A percentile compares a stretch with the other conserved stretches of the same genome.
Evolutionary conservation across 2,888 invertebrate genomes (phyloP).

Genomic region (Sycophila texana): DNA sequence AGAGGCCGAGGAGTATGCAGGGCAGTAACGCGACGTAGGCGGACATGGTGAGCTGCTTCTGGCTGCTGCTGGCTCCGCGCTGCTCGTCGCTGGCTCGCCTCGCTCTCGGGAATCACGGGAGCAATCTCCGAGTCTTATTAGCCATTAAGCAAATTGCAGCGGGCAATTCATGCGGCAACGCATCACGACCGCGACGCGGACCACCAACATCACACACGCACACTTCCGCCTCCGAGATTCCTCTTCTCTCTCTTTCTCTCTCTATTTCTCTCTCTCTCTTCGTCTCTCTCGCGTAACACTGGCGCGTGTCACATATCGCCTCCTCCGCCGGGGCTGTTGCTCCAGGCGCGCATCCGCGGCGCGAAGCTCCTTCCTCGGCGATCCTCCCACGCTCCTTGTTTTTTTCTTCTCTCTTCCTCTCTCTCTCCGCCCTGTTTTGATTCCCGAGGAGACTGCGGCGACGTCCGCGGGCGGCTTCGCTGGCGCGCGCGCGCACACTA

Average conservation of each 20-base stretch:
- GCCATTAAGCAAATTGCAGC: conserved; percentile 71
- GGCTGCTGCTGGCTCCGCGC: conserved; percentile 15
- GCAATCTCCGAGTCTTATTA: conserved; percentile 62
- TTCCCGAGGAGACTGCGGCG: neutral
- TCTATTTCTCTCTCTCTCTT: conserved; percentile 4
- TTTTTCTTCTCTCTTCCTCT: neutral
- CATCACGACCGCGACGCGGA: conserved; percentile 51
- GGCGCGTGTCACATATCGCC: conserved; percentile 43
- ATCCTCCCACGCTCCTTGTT: neutral
- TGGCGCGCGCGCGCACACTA: conserved; percentile 9
- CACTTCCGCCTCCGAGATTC: conserved; percentile 25
- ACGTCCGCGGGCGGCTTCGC: neutral
- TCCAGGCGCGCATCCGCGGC: conserved; percentile 9
- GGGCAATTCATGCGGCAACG: conserved; percentile 16
- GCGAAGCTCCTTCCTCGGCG: neutral
- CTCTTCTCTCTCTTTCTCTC: neutral
- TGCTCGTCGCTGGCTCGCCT: neutral
- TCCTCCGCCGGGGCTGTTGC: conserved; percentile 16
- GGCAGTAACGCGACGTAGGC: conserved; percentile 70
- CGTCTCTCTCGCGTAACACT: conserved; percentile 24
- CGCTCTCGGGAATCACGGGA: conserved; percentile 21
- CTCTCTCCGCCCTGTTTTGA: conserved; percentile 6
- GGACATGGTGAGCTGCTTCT: conserved; percentile 67
- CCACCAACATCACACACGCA: neutral
- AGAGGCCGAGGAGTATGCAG: conserved; percentile 70